Conservation (phyloP, 2,113 vertebrate genomes). For the Gavialis gangeticus region DNA sequence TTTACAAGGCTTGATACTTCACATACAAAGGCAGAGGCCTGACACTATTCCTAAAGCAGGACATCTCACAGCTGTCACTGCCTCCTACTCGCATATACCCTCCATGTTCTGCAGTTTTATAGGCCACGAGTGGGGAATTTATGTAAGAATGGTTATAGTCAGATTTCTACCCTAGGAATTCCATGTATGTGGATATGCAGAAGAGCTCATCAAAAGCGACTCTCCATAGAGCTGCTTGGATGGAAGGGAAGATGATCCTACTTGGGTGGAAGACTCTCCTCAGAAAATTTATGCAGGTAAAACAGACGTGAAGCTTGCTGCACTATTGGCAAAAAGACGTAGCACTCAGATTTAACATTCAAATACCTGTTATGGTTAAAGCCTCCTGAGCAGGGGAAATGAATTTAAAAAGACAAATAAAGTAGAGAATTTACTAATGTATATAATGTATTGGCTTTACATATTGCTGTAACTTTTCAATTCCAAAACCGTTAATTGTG, state of each 20-base stretch:
- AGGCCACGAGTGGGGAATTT: neutral
- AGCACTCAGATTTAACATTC: neutral
- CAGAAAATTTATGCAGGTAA: neutral
- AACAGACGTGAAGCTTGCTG: neutral
- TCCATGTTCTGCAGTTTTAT: accelerated
- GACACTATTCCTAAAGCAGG: too few species aligned
- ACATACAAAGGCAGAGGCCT: accelerated
- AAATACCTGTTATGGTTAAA: neutral
- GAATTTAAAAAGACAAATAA: neutral
- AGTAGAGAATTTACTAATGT: neutral
- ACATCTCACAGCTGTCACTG: neutral
- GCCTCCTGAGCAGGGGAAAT: neutral
- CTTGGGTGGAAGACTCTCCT: neutral
- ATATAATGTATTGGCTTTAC: accelerated
- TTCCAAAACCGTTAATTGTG: too few species aligned
- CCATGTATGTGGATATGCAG: neutral
- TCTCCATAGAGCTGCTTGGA: neutral
- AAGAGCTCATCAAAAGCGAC: accelerated
- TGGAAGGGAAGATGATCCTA: neutral
- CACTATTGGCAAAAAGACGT: too few species aligned
- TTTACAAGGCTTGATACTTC: accelerated
- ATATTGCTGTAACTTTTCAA: too few species aligned
- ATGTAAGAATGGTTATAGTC: neutral
- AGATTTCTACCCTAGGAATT: neutral
- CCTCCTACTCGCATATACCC: accelerated